A percentile compares a stretch with the other conserved stretches of the same genome.
Evolutionary conservation across 2,888 invertebrate species (phyloP).

Genomic region (Pachliopta kotzebuea): DNA sequence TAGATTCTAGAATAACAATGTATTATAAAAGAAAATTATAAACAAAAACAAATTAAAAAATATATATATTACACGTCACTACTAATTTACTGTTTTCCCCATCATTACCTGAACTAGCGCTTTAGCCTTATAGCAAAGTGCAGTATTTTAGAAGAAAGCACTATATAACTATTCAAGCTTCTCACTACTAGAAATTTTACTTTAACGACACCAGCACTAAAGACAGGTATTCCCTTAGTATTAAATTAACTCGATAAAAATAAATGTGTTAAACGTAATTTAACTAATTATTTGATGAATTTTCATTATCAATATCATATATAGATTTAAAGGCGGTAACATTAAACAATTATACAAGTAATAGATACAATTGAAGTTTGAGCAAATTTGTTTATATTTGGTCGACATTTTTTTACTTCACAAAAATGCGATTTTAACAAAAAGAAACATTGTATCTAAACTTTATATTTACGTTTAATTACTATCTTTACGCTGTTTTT

Average conservation of each 20-base stretch:
- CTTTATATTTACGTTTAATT: constrained; percentile 24
- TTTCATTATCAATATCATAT: too few species aligned
- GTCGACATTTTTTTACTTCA: neutral
- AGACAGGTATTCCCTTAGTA: neutral
- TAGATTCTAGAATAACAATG: too few species aligned
- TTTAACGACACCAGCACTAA: neutral
- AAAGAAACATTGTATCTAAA: constrained; percentile 7
- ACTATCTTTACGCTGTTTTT: constrained; percentile 49
- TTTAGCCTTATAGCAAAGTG: too few species aligned
- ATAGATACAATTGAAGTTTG: constrained; percentile 3
- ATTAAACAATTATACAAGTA: neutral
- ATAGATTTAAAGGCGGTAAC: too few species aligned
- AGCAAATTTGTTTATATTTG: constrained; percentile 19
- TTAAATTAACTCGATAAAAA: neutral
- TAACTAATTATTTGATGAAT: neutral
- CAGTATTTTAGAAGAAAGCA: too few species aligned
- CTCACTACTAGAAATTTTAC: too few species aligned
- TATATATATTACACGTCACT: too few species aligned
- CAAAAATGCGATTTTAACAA: neutral
- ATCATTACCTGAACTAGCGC: too few species aligned
- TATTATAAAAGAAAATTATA: too few species aligned
- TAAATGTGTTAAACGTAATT: neutral
- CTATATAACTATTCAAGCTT: too few species aligned
- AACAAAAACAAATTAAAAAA: too few species aligned
- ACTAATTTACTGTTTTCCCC: too few species aligned